Evolutionary conservation across 2,888 invertebrate species (phyloP).

Genomic region (Choristoneura rosaceana): DNA sequence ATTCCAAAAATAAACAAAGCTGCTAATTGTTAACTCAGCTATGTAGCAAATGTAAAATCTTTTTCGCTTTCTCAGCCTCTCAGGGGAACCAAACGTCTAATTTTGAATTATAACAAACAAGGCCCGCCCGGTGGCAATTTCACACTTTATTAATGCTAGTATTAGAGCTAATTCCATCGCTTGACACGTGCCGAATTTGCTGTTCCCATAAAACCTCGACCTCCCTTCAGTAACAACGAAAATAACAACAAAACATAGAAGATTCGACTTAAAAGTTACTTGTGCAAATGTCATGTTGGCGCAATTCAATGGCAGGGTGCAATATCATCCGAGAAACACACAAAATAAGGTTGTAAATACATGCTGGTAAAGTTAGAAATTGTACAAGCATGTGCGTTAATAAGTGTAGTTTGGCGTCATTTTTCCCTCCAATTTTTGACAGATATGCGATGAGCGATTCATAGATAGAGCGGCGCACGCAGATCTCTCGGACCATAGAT

Average conservation of each 20-base stretch:
- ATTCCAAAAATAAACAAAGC: background rate
- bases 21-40: conserved; percentile 33
- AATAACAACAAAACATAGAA: conserved; percentile 55
- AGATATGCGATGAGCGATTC: conserved; percentile 64
- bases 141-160: conserved; percentile 86
- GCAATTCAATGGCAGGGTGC: conserved; percentile 28
- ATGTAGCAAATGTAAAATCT: conserved; percentile 31
- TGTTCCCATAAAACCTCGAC: conserved; percentile 77
- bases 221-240: conserved; percentile 55
- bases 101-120: conserved; percentile 82
- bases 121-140: conserved; percentile 78
- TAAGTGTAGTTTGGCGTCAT: conserved; percentile 18
- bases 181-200: conserved; percentile 83
- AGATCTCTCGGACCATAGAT: conserved; percentile 80
- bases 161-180: conserved; percentile 82
- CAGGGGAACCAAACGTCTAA: conserved; percentile 65
- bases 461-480: conserved; percentile 70
- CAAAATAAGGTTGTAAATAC: conserved; percentile 42
- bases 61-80: conserved; percentile 40
- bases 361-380: conserved; percentile 53
- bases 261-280: conserved; percentile 57
- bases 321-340: conserved; percentile 1
- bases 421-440: conserved; percentile 73
- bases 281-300: conserved; percentile 51
- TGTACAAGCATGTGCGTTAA: background rate